Evolutionary conservation across 1,140 invertebrate genomes (phyloP).

Genomic region (Megalopta genalis): DNA sequence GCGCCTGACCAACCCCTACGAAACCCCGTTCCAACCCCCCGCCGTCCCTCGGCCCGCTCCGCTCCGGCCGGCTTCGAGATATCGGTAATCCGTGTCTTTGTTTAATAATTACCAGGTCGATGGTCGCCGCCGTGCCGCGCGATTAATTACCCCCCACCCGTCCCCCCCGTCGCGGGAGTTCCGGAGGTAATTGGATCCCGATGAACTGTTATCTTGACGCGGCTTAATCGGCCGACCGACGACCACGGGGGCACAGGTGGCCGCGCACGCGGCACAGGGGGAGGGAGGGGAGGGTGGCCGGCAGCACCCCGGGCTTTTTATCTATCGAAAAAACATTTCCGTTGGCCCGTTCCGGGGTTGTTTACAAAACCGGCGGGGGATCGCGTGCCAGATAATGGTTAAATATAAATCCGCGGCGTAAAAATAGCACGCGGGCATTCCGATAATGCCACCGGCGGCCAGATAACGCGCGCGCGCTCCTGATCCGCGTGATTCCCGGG

Average conservation of each 20-base stretch:
- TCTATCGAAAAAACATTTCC: conserved; percentile 33
- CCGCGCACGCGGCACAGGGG: too few relatives aligned
- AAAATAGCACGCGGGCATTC: conserved; percentile 13
- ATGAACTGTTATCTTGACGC: conserved; percentile 40
- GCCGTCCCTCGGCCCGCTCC: background rate
- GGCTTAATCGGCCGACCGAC: conserved; percentile 14
- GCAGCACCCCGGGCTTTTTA: background rate
- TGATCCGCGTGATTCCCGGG: background rate
- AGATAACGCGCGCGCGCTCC: background rate
- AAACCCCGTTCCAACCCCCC: background rate
- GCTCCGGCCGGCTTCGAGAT: background rate
- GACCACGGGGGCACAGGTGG: background rate
- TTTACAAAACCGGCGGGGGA: conserved; percentile 35
- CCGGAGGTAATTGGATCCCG: conserved; percentile 26
- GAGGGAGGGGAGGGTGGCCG: too few relatives aligned
- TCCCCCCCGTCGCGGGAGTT: conserved; percentile 3
- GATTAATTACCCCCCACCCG: conserved; percentile 54
- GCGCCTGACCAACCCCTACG: background rate
- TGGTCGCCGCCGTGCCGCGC: conserved; percentile 3
- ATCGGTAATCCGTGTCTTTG: conserved; percentile 41
- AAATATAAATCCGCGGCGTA: conserved; percentile 28
- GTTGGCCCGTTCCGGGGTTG: background rate
- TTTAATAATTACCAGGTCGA: conserved; percentile 47
- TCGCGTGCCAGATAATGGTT: conserved; percentile 32
- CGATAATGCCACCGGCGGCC: conserved; percentile 5